Base-by-base conservation (phyloP, 1,140 invertebrate species). In the Scaptodrosophila lebanonensis region DNA sequence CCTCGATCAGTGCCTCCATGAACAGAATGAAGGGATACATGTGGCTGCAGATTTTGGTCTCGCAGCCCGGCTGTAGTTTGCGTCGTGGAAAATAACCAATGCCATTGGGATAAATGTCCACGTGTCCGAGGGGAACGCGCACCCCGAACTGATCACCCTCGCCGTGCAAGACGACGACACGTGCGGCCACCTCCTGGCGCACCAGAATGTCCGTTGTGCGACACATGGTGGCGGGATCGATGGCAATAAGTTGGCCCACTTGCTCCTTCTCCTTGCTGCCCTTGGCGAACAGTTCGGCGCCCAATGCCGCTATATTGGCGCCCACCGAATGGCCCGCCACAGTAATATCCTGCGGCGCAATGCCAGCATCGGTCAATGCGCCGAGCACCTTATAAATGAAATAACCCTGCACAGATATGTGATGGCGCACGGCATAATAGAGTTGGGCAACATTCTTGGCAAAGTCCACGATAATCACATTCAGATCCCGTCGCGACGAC, bases 151-250 rank as follows among this genome's bases (percentile, higher is more conserved):
- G 59, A 48, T 85, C 79, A 0, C 75, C 79, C 44, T 85, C 83
- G 1, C 83, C 83, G 18, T 85, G 83, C 16, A 85, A 16, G 1
- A 82, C 66, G 4, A 85, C 56, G 7, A 85, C 83, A 2, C 83
- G 66, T 0, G 3, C 3, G 0, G 73, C 66, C 0, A 77, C 64
- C 30, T 40, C 35, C 3, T 75, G 70, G 0, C 64, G 53, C 1
- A 85, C 83, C n/a, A 70, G 39, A 3, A 85, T 70, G 16, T 85
- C 83, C 1, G 36, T 43, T 13, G 73, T 62, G 36, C 61, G 67
- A n/a, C 83, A 85, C 79, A 85, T 85, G 15, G 72, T 69, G n/a
- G 83, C 79, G 0, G 83, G 83, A 61, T 85, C 83, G 1, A 85
- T 73, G 47, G 83, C 83, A 17, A 85, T 69, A 6, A 85, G 35